These are phyloP conservation scores for Tetragonisca angustula DNA, from an alignment of 2,888 invertebrate species.

Conservation along the genomic window DNA sequence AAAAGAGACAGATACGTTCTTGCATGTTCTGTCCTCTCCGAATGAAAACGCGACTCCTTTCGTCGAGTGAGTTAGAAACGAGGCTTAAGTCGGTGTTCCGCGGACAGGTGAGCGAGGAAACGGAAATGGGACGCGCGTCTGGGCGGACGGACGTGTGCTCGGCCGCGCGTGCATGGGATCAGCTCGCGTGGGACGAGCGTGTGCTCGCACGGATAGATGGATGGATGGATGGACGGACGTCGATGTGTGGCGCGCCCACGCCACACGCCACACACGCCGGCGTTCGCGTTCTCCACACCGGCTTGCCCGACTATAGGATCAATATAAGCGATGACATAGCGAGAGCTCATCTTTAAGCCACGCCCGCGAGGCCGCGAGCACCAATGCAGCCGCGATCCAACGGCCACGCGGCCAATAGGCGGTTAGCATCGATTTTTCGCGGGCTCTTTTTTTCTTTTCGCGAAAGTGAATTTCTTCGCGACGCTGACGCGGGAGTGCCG, in stretches of 20 bases:
- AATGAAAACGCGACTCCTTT: background rate
- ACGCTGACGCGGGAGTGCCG: conserved; percentile 57
- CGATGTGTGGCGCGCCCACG: conserved; percentile 39
- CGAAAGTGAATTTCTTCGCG: conserved; percentile 82
- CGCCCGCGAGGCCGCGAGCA: conserved; percentile 72
- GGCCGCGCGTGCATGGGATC: conserved; percentile 41
- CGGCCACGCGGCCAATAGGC: conserved; percentile 75
- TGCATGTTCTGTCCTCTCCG: background rate
- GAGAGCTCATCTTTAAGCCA: conserved; percentile 84
- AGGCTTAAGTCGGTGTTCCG: conserved; percentile 16
- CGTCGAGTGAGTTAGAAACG: background rate
- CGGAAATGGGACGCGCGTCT: conserved; percentile 50
- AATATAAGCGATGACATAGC: conserved; percentile 84
- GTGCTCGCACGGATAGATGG: conserved; percentile 27
- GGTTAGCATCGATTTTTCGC: conserved; percentile 81
- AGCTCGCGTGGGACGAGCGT: conserved; percentile 37
- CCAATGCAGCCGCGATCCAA: conserved; percentile 75
- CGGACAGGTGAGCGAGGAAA: conserved; percentile 47
- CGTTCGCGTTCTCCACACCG: conserved; percentile 50
- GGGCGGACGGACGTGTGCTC: conserved; percentile 36
- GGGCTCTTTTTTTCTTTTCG: conserved; percentile 65
- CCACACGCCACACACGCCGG: background rate
- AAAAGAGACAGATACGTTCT: background rate
- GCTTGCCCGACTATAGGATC: conserved; percentile 75
- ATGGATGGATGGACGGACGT: conserved; percentile 19